A percentile compares a stretch with the other conserved stretches of the same genome.
Evolutionary conservation across 1,140 invertebrate species (phyloP).

Genomic region (Drosophila obscura): DNA sequence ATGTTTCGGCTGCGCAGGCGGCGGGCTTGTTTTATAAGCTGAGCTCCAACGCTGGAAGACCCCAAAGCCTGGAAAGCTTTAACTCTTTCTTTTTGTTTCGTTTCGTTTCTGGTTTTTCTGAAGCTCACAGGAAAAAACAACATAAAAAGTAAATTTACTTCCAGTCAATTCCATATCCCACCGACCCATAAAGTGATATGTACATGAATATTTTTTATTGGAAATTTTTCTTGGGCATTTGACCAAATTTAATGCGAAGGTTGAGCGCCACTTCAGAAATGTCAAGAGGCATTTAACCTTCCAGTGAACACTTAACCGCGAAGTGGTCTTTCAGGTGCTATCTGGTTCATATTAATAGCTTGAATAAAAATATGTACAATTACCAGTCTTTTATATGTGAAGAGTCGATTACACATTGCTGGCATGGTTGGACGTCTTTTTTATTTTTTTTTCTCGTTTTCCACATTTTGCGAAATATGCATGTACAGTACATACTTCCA

Average conservation of each 20-base stretch:
- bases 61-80: conserved; percentile 61
- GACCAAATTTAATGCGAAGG: conserved; percentile 67
- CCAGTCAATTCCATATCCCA: conserved; percentile 38
- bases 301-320: conserved; percentile 48
- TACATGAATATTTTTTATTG: conserved; percentile 40
- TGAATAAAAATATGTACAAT: conserved; percentile 64
- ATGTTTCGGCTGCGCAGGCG: conserved; percentile 71
- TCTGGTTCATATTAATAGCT: conserved; percentile 75
- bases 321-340: conserved; percentile 70
- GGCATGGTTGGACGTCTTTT: conserved; percentile 40
- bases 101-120: conserved; percentile 67
- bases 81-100: conserved; percentile 55
- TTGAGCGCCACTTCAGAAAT: conserved; percentile 70
- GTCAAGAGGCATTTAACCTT: conserved; percentile 80
- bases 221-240: conserved; percentile 68
- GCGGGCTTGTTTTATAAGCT: conserved; percentile 75
- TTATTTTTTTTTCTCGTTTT: conserved; percentile 10
- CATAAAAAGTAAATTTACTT: conserved; percentile 29
- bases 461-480: conserved; percentile 50
- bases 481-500: conserved; percentile 9
- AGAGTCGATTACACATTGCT: conserved; percentile 67
- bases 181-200: conserved; percentile 55
- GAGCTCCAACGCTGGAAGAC: conserved; percentile 62
- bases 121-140: conserved; percentile 14
- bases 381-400: conserved; percentile 52